These are phyloP conservation scores for Oncorhynchus kisutch DNA, from an alignment of 2,113 vertebrate genomes.

Conservation along the genomic window DNA sequence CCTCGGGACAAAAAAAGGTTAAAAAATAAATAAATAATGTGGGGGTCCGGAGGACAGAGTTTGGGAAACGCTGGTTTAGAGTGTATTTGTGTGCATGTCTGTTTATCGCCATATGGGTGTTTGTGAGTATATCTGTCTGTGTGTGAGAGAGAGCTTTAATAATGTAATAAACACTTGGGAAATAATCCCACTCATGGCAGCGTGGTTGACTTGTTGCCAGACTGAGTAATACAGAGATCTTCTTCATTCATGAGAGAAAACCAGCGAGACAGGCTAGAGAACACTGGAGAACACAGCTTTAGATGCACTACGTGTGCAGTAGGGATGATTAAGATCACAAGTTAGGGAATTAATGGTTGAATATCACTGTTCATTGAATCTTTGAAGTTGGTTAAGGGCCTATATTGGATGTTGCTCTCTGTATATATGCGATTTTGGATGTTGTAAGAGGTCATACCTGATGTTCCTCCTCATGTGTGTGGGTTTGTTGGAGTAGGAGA, in stretches of 20 bases:
- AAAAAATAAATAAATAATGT: too few species aligned
- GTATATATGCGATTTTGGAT: not conserved
- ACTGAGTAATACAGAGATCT: slow-evolving; percentile 8
- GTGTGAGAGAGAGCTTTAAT: not conserved
- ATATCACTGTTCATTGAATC: too few species aligned
- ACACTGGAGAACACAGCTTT: not conserved
- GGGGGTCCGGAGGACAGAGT: too few species aligned
- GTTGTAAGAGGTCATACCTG: slow-evolving; percentile 69
- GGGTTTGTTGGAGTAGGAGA: slow-evolving; percentile 86
- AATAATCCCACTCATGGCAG: slow-evolving; percentile 11
- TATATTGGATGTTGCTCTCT: not conserved
- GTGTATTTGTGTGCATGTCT: slow-evolving; percentile 8
- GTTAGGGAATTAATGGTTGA: not conserved
- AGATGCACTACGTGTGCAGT: too few species aligned
- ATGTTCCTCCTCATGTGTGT: slow-evolving; percentile 94
- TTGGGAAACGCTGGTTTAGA: not conserved
- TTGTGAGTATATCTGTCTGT: slow-evolving; percentile 7
- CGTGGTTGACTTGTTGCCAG: slow-evolving; percentile 6
- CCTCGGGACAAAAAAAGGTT: too few species aligned
- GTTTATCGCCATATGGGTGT: slow-evolving; percentile 1
- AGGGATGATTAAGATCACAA: not conserved
- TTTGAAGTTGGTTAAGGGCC: too few species aligned
- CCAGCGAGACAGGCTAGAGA: not conserved
- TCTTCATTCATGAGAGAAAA: not conserved
- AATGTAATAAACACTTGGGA: slow-evolving; percentile 4